Evolutionary conservation across 2,113 vertebrate species (phyloP), one percentile per base, ranked within the genome.

Genomic region (Setophaga kirtlandii): DNA sequence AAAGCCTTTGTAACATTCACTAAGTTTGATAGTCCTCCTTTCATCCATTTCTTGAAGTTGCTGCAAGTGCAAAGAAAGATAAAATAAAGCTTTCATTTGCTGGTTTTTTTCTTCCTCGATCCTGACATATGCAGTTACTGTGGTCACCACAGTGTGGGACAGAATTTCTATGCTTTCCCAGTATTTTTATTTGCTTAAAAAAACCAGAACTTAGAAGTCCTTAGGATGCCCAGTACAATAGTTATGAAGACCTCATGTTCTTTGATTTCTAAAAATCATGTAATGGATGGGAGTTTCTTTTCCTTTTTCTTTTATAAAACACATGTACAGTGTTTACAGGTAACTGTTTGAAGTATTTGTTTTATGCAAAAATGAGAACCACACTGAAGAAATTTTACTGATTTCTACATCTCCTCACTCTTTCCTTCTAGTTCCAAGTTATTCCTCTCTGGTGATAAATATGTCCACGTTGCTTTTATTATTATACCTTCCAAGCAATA

Each of bases 1-100:
- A 87, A 99, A 99, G 96, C 98, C 98, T 97, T 98, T 98, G 96
- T 99, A 99, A 91, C 98, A 99, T 97, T 99, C 99, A 23, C 99
- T 99, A 25, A 99, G 98, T 94, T 99, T 99, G 96, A 99, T 97
- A 9, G 99, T 99, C 74, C 99, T 98, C 31, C 99, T 98, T 94
- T 99, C 98, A 91, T 99, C 99, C 99, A 99, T 99, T 98, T 98
- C 99, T 97, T 99, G 99, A 87, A 99, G 98, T 97, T 99, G 99
- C 99, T 99, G 98, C 52, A 90, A 83, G 64, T 33, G 71, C 64
- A 79, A 97, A 96, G 73, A 22, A 63, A 53, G 35, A 88, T 49
- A 92, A 76, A 94, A 44, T 25, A 15, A 87, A 87, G 75, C 37
- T 91, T 91, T 77, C 33, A 65, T 87, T 94, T 80, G 93, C 69